Conservation (phyloP, 2,888 invertebrate genomes). For the Anodontia alba region DNA sequence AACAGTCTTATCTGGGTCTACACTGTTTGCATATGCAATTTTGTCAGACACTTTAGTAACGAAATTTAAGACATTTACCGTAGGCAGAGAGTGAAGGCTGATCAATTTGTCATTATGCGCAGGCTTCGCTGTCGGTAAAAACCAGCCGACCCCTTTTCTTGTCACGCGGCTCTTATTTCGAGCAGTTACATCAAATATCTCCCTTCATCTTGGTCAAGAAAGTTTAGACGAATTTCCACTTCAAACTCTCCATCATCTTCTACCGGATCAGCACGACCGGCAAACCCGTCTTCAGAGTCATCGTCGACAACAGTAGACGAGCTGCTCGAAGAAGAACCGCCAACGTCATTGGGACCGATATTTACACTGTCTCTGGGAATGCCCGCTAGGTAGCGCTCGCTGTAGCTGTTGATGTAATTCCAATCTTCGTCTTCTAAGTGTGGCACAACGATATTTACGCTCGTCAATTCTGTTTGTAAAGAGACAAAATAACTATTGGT, state of each 20-base stretch:
- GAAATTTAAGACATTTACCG: too few species aligned
- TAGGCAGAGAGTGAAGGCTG: too few species aligned
- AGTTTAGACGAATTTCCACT: neutral
- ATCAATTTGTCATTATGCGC: too few species aligned
- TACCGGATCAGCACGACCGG: neutral
- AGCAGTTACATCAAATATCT: neutral
- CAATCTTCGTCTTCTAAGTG: conserved; percentile 50
- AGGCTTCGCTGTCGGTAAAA: too few species aligned
- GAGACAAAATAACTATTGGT: neutral
- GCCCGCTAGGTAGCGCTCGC: conserved; percentile 26
- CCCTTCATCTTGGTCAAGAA: neutral
- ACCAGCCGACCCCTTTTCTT: too few species aligned
- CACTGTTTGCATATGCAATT: too few species aligned
- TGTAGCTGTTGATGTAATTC: conserved; percentile 45
- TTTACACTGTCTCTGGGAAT: conserved; percentile 37
- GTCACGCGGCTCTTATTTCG: too few species aligned
- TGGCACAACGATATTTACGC: conserved; percentile 46
- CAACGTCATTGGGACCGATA: conserved; percentile 53
- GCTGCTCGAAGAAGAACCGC: neutral
- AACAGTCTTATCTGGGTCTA: too few species aligned
- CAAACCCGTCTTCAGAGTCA: neutral
- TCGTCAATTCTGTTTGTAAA: conserved; percentile 31
- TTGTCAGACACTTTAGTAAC: too few species aligned
- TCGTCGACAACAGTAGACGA: neutral
- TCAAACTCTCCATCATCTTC: neutral